Evolutionary conservation across 2,797 vertebrate genomes (phyloP).

Genomic region (Tadarida brasiliensis): DNA sequence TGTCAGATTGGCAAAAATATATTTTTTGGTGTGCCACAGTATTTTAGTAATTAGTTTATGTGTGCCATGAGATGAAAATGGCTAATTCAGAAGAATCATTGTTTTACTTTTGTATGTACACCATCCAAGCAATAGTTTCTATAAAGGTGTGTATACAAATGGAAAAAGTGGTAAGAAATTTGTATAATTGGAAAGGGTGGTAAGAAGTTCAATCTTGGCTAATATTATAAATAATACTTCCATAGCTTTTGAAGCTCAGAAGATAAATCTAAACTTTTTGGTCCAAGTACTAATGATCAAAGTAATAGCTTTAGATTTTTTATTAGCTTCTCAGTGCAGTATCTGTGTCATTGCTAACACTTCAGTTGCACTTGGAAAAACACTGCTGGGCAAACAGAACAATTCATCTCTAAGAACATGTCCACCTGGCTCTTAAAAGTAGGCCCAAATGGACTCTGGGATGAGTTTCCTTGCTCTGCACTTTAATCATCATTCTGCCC

Average conservation of each 20-base stretch:
- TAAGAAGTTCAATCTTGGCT: slow-evolving; percentile 24
- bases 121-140: background rate
- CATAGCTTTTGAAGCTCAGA: background rate
- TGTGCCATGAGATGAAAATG: background rate
- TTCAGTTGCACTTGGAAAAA: background rate
- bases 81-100: background rate
- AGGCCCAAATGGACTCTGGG: background rate
- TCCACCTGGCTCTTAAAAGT: background rate
- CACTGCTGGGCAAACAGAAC: background rate
- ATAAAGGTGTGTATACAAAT: background rate
- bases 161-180: background rate
- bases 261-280: background rate
- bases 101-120: background rate
- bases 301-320: background rate
- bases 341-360: background rate
- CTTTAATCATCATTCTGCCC: background rate
- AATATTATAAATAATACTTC: background rate
- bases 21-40: too few relatives aligned
- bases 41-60: too few relatives aligned
- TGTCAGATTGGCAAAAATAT: too few relatives aligned
- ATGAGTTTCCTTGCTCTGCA: background rate
- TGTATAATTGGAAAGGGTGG: background rate
- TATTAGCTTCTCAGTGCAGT: background rate
- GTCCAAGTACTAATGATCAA: background rate
- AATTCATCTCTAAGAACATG: background rate